phyloP scores from a whole-genome alignment of 2,113 vertebrate genomes.

The Myiozetetes cayanensis region DNA sequence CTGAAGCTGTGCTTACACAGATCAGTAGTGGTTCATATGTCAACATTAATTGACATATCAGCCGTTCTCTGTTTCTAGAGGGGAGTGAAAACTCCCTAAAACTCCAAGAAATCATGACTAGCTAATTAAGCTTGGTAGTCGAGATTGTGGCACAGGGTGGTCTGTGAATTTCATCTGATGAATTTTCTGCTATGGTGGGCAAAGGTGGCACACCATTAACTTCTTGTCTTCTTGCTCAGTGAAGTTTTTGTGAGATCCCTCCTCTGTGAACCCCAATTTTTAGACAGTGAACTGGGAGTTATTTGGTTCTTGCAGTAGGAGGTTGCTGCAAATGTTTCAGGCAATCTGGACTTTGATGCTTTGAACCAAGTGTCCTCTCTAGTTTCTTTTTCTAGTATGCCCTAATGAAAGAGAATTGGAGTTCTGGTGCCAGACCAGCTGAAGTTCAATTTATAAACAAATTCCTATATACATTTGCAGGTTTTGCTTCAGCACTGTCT shows the following conservation, averaged over 20 bases:
- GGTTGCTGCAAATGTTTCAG: neutral
- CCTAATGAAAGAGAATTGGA: neutral
- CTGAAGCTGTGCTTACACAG: neutral
- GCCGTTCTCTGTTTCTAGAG: neutral
- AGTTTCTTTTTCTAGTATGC: neutral
- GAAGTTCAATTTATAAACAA: neutral
- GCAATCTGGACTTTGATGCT: neutral
- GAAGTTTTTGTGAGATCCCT: neutral
- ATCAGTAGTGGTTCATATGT: neutral
- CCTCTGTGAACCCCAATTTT: neutral
- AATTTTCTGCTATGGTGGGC: neutral
- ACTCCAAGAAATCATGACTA: neutral
- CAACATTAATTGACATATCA: neutral
- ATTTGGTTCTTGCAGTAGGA: neutral
- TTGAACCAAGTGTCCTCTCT: neutral
- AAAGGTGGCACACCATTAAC: neutral
- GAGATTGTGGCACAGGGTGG: neutral
- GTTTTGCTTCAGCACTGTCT: neutral
- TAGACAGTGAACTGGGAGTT: neutral
- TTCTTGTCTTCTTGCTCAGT: neutral
- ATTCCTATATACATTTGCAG: neutral
- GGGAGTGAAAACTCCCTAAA: neutral
- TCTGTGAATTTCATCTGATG: neutral
- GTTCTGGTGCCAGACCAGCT: neutral
- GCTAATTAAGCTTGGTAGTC: neutral